Base-by-base conservation (phyloP, 2,113 vertebrate genomes). In the Spilogale gracilis region DNA sequence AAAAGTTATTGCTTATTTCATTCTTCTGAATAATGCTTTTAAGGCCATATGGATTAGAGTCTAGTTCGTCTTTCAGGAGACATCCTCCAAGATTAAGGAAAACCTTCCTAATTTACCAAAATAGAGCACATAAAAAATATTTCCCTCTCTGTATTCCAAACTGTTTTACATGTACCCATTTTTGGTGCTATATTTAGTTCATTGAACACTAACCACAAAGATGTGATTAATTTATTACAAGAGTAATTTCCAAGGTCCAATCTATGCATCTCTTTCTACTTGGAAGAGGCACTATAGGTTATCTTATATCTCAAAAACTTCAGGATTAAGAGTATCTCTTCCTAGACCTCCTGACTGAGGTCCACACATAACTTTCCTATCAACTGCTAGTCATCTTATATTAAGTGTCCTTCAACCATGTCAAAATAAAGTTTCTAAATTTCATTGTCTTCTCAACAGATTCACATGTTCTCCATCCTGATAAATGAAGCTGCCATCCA, bases 21-120 rank as follows among this genome's bases (percentile, higher is more conserved):
- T 67, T 93, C 6, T 63, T 91, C 32, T 50, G 80, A 30, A 80
- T 61, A 73, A 43, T 52, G 5, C 52, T 50, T 92, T 87, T 91
- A n/a, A 95, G 78, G 32, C 20, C 9, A 56, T n/a, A 9, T 84
- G 69, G 48, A 6, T 1, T 56, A 87, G 38, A 69, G 5, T 61
- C 30, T 21, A 73, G 30, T 93, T 97, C 48, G 67, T 71, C 8
- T 79, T 74, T 96, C 17, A 76, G 58, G 94, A 87, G 13, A 81
- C 13, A 71, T 89, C 18, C 4, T 78, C 12, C 17, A 92, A 45
- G 4, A 74, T 50, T 54, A 91, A 87, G 13, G 45, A 67, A 73
- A 95, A 91, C 0, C 4, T 5, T 8, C 3, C 17, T 11, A 63
- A 61, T 30, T 95, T 89, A 54, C 8, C 12, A 88, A 32, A 82